These are phyloP conservation scores for Argyrosomus japonicus DNA, from an alignment of 2,113 vertebrate genomes.

Conservation along the genomic window DNA sequence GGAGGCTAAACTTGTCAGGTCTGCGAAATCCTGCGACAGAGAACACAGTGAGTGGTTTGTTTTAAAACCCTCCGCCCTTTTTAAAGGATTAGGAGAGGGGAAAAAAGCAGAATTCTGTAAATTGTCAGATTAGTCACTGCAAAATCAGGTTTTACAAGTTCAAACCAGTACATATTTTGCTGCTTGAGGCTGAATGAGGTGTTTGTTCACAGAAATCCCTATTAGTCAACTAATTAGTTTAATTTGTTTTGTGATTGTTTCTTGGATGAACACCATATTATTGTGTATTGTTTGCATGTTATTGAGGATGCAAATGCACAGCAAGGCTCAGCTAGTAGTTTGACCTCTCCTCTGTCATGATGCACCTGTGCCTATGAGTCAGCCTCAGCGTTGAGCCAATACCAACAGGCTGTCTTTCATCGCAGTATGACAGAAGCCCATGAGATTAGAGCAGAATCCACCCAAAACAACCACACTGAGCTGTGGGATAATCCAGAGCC, in stretches of 20 bases:
- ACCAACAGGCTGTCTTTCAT: slow-evolving; percentile 80
- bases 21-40: slow-evolving; percentile 56
- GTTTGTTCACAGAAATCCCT: slow-evolving; percentile 1
- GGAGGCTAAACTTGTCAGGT: slow-evolving; percentile 71
- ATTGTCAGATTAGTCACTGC: slow-evolving; percentile 43
- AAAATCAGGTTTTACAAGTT: slow-evolving; percentile 61
- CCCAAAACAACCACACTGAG: slow-evolving; percentile 77
- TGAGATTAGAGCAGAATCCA: slow-evolving; percentile 75
- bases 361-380: slow-evolving; percentile 79
- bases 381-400: slow-evolving; percentile 68
- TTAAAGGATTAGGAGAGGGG: slow-evolving; percentile 66
- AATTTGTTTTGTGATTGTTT: not conserved
- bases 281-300: slow-evolving; percentile 26
- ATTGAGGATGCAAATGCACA: slow-evolving; percentile 14
- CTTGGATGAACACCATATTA: not conserved
- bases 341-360: slow-evolving; percentile 54
- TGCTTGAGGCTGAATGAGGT: slow-evolving; percentile 12
- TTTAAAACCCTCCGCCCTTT: slow-evolving; percentile 63
- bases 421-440: slow-evolving; percentile 74
- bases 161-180: slow-evolving; percentile 42
- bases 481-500: slow-evolving; percentile 74
- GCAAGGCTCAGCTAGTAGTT: slow-evolving; percentile 23
- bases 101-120: slow-evolving; percentile 55
- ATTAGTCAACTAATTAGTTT: slow-evolving; percentile 22
- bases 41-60: slow-evolving; percentile 66